phyloP scores from a whole-genome alignment of 2,797 vertebrate genomes.

The Sphenopsis melanotis region DNA sequence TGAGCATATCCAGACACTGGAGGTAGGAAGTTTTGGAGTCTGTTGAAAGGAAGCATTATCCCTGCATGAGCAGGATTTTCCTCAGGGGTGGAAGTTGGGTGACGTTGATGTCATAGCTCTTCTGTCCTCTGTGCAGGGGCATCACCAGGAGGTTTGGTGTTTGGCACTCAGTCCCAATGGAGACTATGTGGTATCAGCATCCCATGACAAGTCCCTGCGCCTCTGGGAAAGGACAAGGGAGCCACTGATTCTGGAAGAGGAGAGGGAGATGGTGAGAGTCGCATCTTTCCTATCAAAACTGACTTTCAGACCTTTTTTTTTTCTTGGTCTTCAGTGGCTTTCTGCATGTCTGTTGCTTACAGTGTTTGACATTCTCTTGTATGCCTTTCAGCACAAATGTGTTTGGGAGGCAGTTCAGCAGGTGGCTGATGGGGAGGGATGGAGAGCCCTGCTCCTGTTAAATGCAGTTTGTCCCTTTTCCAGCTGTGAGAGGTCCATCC shows the following conservation, averaged over 20 bases:
- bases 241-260: slow-evolving; percentile 93
- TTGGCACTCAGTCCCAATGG: slow-evolving; percentile 92
- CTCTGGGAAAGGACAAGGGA: slow-evolving; percentile 96
- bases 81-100: not conserved
- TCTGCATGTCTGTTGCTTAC: not conserved
- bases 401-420: not conserved
- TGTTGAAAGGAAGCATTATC: not conserved
- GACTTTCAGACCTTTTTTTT: not conserved
- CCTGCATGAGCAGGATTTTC: not conserved
- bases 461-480: not conserved
- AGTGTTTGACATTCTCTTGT: not conserved
- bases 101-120: not conserved
- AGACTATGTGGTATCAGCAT: slow-evolving; percentile 89
- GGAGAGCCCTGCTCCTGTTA: not conserved
- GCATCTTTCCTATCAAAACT: not conserved
- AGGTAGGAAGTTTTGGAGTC: slow-evolving; percentile 78
- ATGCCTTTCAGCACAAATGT: not conserved
- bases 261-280: slow-evolving; percentile 89
- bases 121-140: slow-evolving; percentile 77
- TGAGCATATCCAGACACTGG: slow-evolving; percentile 91
- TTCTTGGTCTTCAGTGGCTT: not conserved
- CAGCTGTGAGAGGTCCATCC: fast-evolving
- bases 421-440: not conserved
- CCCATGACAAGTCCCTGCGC: slow-evolving; percentile 94
- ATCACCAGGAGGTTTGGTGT: slow-evolving; percentile 94